These are phyloP conservation scores for Nematolebias whitei DNA, from an alignment of 2,113 vertebrate genomes.

Conservation along the genomic window DNA sequence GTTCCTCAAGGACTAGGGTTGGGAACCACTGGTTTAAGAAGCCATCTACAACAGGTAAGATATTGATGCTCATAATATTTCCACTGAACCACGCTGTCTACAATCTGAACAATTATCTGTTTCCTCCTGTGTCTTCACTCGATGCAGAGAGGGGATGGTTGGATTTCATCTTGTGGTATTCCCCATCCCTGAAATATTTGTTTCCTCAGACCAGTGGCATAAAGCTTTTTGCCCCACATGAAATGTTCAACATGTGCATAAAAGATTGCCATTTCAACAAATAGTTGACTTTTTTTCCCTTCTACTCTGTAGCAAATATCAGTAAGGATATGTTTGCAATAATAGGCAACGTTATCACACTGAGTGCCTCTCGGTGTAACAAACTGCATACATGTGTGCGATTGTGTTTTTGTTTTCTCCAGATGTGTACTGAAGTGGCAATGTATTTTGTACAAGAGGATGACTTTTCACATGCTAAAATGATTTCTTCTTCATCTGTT, in stretches of 20 bases:
- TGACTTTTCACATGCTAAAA: conserved; percentile 69
- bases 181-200: conserved; percentile 44
- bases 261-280: conserved; percentile 67
- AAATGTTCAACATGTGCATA: conserved; percentile 74
- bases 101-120: conserved; percentile 33
- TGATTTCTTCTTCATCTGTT: conserved; percentile 61
- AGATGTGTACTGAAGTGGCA: conserved; percentile 72
- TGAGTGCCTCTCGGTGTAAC: conserved; percentile 82
- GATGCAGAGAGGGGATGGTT: conserved; percentile 64
- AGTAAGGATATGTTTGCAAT: conserved; percentile 81
- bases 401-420: conserved; percentile 51
- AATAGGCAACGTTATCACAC: conserved; percentile 77
- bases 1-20: no score
- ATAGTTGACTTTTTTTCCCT: conserved; percentile 59
- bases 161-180: conserved; percentile 56
- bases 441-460: conserved; percentile 80
- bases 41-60: no score
- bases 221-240: conserved; percentile 55
- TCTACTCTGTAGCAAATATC: conserved; percentile 81
- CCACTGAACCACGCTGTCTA: no score
- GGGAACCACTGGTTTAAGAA: no score
- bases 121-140: conserved; percentile 68
- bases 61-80: no score
- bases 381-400: conserved; percentile 72
- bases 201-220: conserved; percentile 54